Evolutionary conservation across 2,113 vertebrate genomes (phyloP).

Genomic region (Charina bottae): DNA sequence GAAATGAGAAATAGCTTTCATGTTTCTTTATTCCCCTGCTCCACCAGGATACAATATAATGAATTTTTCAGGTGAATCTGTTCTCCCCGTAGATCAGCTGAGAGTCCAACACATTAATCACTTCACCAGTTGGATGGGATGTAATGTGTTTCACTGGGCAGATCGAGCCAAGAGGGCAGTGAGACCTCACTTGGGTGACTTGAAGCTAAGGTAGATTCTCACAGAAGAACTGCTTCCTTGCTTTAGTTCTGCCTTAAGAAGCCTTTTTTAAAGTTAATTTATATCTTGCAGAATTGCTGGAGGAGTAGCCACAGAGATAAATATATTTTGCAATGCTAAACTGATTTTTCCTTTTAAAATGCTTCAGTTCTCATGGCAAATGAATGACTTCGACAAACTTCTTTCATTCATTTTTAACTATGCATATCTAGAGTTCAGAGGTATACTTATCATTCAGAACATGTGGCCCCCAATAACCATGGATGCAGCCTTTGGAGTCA

Average conservation of each 20-base stretch:
- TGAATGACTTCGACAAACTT: background rate
- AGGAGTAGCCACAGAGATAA: background rate
- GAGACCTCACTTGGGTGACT: background rate
- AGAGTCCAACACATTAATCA: conserved; percentile 29
- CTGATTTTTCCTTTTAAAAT: background rate
- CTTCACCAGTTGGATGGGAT: conserved; percentile 17
- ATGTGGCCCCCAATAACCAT: background rate
- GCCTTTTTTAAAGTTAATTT: background rate
- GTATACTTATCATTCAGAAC: background rate
- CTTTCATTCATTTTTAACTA: background rate
- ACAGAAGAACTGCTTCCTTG: background rate
- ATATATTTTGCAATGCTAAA: background rate
- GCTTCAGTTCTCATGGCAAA: background rate
- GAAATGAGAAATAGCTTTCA: conserved; percentile 17
- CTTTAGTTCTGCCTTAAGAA: background rate
- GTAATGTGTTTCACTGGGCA: conserved; percentile 16
- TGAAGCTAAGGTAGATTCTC: conserved; percentile 11
- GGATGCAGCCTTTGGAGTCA: background rate
- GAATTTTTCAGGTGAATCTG: conserved; percentile 10
- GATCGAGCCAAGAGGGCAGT: conserved; percentile 14
- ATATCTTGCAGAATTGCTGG: conserved; percentile 1
- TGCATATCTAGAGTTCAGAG: background rate
- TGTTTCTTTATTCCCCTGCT: conserved; percentile 6
- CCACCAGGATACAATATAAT: conserved; percentile 7
- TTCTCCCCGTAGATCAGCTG: background rate